Percentiles rank a stretch among this genome's conserved stretches.
Evolutionary conservation across 2,797 vertebrate genomes (phyloP).

Genomic region (Gallirallus australis): DNA sequence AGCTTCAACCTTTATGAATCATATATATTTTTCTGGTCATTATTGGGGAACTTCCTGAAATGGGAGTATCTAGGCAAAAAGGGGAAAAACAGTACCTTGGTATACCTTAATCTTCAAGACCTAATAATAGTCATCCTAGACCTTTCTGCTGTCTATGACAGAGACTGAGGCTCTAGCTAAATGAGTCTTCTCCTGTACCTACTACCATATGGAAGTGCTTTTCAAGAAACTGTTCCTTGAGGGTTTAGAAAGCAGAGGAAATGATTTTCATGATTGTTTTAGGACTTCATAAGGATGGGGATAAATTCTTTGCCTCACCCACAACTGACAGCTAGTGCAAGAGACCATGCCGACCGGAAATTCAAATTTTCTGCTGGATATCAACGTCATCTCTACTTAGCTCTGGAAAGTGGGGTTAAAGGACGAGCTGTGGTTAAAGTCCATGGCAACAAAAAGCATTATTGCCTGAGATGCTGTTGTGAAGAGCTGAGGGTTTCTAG

Average conservation of each 20-base stretch:
- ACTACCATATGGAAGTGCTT: constrained; percentile 78
- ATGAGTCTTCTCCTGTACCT: constrained; percentile 66
- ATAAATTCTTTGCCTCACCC: constrained; percentile 59
- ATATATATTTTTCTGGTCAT: background rate
- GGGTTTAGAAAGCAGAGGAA: constrained; percentile 70
- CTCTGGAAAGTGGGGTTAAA: constrained; percentile 67
- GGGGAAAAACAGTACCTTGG: constrained; percentile 13
- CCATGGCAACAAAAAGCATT: constrained; percentile 35
- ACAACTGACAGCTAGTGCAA: constrained; percentile 63
- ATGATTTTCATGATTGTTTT: constrained; percentile 73
- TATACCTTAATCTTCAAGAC: constrained; percentile 36
- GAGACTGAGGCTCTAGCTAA: constrained; percentile 31
- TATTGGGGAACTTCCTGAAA: constrained; percentile 22
- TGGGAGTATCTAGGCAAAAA: constrained; percentile 6
- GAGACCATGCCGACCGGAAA: constrained; percentile 48
- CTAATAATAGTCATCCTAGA: constrained; percentile 29
- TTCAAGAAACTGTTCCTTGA: constrained; percentile 69
- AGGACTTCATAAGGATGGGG: constrained; percentile 63
- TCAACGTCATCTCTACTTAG: constrained; percentile 60
- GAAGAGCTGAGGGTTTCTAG: constrained; percentile 59
- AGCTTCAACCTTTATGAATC: background rate
- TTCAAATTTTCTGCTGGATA: constrained; percentile 70
- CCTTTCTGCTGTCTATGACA: constrained; percentile 23
- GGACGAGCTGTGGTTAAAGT: constrained; percentile 39
- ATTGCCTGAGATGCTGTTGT: constrained; percentile 39